Evolutionary conservation across 2,888 invertebrate genomes (phyloP).

Genomic region (Ceramica pisi): DNA sequence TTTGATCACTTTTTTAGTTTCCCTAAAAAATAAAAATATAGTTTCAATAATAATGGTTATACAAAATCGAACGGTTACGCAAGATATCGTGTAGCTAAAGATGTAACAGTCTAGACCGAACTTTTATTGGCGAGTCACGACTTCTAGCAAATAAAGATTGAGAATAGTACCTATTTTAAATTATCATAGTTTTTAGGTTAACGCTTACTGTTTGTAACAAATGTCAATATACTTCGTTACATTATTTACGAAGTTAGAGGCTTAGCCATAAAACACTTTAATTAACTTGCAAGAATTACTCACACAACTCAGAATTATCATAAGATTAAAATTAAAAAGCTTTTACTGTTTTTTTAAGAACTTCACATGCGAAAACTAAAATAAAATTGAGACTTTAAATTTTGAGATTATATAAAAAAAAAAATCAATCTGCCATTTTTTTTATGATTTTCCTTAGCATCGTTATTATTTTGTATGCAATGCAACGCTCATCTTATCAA

Average conservation of each 20-base stretch:
- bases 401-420: too few species aligned
- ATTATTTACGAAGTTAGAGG: neutral
- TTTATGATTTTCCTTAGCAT: too few species aligned
- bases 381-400: too few species aligned
- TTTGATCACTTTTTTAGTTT: too few species aligned
- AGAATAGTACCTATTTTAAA: slow-evolving; percentile 6
- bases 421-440: too few species aligned
- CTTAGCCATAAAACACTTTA: neutral
- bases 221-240: neutral
- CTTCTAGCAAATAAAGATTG: slow-evolving; percentile 12
- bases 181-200: slow-evolving; percentile 27
- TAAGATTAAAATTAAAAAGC: neutral
- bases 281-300: neutral
- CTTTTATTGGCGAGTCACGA: slow-evolving; percentile 39
- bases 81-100: slow-evolving; percentile 24
- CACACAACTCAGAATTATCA: neutral
- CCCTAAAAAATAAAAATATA: too few species aligned
- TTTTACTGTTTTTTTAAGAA: neutral
- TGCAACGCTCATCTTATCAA: neutral
- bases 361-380: too few species aligned
- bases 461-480: too few species aligned
- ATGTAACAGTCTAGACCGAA: slow-evolving; percentile 29
- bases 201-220: slow-evolving; percentile 9
- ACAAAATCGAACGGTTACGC: slow-evolving; percentile 17
- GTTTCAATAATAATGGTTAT: neutral